These are phyloP conservation scores for Rhinolophus sinicus DNA, from an alignment of 2,113 vertebrate genomes.

Conservation along the genomic window DNA sequence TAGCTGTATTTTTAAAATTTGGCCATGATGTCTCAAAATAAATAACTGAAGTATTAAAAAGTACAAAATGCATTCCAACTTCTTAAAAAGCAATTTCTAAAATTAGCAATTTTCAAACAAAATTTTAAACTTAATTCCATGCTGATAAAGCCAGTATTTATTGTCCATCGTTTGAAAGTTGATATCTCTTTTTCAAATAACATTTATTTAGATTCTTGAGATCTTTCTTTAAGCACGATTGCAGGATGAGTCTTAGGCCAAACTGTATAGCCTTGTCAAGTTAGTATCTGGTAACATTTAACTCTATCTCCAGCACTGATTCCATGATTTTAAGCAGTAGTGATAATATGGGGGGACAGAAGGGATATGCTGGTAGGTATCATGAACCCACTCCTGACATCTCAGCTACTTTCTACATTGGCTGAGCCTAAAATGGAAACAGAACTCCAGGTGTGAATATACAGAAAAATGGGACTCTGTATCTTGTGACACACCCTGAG, in stretches of 20 bases:
- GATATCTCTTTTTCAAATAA: neutral
- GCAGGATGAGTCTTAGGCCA: neutral
- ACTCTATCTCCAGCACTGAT: neutral
- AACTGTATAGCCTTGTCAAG: neutral
- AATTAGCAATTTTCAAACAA: conserved; percentile 41
- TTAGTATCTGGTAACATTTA: neutral
- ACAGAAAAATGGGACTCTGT: neutral
- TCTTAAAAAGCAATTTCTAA: conserved; percentile 28
- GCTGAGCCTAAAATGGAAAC: conserved; percentile 9
- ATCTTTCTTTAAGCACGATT: neutral
- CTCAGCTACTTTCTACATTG: neutral
- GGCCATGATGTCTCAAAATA: conserved; percentile 3
- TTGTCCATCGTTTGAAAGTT: neutral
- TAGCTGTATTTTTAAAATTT: neutral
- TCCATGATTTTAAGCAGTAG: neutral
- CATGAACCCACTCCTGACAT: neutral
- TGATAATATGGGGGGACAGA: neutral
- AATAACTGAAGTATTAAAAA: neutral
- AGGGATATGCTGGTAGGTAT: neutral
- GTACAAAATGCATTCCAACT: neutral
- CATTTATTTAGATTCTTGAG: neutral
- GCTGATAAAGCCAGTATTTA: conserved; percentile 7
- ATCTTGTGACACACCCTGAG: neutral
- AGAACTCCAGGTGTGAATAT: neutral
- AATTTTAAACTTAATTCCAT: conserved; percentile 4